phyloP scores from a whole-genome alignment of 2,113 vertebrate species.

The Nanorana parkeri region DNA sequence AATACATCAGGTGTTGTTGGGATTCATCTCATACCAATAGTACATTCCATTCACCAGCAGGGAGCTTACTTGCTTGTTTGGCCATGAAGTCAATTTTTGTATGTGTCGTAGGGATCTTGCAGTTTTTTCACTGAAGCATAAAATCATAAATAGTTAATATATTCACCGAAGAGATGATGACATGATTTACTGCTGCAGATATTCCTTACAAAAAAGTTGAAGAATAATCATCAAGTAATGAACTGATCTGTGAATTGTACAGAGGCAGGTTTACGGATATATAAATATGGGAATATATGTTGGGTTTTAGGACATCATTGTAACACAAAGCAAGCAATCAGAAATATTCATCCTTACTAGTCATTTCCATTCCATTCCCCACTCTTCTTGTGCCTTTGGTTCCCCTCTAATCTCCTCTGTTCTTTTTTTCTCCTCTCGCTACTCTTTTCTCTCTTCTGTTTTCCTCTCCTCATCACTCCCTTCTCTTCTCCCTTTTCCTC shows the following conservation, averaged over 20 bases:
- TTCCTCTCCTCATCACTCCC: no score
- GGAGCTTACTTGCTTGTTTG: slow-evolving; percentile 66
- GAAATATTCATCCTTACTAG: no score
- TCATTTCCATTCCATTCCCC: no score
- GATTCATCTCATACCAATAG: slow-evolving; percentile 64
- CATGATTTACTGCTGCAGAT: not conserved
- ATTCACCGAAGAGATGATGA: slow-evolving; percentile 44
- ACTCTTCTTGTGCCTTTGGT: no score
- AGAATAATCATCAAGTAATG: not conserved
- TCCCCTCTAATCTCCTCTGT: no score
- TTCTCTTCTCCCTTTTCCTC: no score
- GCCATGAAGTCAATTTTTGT: slow-evolving; percentile 69
- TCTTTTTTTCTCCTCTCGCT: no score
- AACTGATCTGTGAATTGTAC: not conserved
- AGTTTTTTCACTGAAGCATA: slow-evolving; percentile 66
- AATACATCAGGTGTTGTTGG: slow-evolving; percentile 54
- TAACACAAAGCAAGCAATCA: no score
- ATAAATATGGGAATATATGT: not conserved
- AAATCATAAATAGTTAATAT: slow-evolving; percentile 74
- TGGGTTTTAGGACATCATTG: no score
- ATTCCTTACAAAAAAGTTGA: not conserved
- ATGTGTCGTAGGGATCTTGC: slow-evolving; percentile 66
- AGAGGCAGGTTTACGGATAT: not conserved
- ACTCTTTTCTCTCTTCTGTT: no score
- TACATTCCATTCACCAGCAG: slow-evolving; percentile 65